These are phyloP conservation scores for Orchesella flavescens DNA, from an alignment of 2,888 invertebrate genomes.

Conservation along the genomic window DNA sequence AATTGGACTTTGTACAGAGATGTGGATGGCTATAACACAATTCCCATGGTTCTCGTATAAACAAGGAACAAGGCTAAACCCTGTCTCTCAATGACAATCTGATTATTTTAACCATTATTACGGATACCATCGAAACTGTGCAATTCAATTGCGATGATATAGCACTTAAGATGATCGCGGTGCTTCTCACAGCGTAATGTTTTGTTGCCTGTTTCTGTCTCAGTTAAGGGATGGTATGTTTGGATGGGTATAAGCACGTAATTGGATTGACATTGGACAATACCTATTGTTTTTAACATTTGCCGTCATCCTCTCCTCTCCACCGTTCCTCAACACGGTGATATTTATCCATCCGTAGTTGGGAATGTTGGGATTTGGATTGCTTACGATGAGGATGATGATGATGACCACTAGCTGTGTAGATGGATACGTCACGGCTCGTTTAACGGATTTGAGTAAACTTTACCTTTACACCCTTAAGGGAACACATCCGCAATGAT, in stretches of 20 bases:
- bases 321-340: slow-evolving; percentile 11
- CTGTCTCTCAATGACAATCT: slow-evolving; percentile 52
- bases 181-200: slow-evolving; percentile 42
- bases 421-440: slow-evolving; percentile 53
- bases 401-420: slow-evolving; percentile 21
- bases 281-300: slow-evolving; percentile 57
- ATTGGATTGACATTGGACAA: slow-evolving; percentile 65
- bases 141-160: slow-evolving; percentile 24
- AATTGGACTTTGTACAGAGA: not conserved
- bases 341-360: slow-evolving; percentile 5
- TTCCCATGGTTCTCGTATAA: not conserved
- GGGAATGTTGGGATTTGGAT: not conserved
- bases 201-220: slow-evolving; percentile 15
- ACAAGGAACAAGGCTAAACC: slow-evolving; percentile 9
- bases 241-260: slow-evolving; percentile 33
- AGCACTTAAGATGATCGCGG: slow-evolving; percentile 37
- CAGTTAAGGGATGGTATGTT: slow-evolving; percentile 14
- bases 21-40: not conserved
- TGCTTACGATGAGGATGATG: not conserved
- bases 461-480: slow-evolving; percentile 55
- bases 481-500: slow-evolving; percentile 61
- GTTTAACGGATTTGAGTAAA: slow-evolving; percentile 61
- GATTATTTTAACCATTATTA: slow-evolving; percentile 54
- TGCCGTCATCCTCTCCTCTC: slow-evolving; percentile 44
- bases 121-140: slow-evolving; percentile 36